Evolutionary conservation across 2,797 vertebrate species (phyloP).

Genomic region (Ctenopoma kingsleyae): DNA sequence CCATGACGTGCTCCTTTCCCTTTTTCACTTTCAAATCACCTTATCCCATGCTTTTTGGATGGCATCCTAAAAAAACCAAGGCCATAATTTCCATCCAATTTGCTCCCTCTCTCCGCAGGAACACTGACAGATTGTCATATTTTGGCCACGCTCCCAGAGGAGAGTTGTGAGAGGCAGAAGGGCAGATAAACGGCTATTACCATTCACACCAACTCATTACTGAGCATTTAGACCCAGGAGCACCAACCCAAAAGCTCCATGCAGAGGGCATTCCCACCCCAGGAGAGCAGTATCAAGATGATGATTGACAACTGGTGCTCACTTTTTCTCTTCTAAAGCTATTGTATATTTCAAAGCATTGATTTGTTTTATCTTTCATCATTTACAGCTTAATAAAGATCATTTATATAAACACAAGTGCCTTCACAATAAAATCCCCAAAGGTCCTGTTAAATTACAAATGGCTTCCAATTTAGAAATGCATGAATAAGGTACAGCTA

Average conservation of each 20-base stretch:
- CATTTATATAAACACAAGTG: conserved; percentile 13
- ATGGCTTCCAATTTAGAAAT: conserved; percentile 20
- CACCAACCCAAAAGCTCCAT: conserved; percentile 50
- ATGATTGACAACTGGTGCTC: conserved; percentile 61
- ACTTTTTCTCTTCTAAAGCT: not conserved
- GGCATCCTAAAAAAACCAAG: conserved; percentile 77
- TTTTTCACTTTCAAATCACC: conserved; percentile 81
- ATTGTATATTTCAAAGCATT: conserved; percentile 20
- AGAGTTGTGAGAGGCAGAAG: conserved; percentile 77
- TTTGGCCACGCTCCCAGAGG: conserved; percentile 82
- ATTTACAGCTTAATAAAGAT: conserved; percentile 13
- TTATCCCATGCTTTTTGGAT: conserved; percentile 75
- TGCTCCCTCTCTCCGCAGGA: conserved; percentile 74
- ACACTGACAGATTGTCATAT: conserved; percentile 84
- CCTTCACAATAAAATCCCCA: conserved; percentile 12
- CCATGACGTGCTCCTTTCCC: conserved; percentile 63
- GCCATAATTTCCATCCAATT: conserved; percentile 83
- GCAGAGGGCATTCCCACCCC: conserved; percentile 48
- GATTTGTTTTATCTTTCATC: conserved; percentile 27
- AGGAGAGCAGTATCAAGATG: conserved; percentile 21
- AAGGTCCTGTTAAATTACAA: conserved; percentile 15
- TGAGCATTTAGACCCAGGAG: conserved; percentile 77
- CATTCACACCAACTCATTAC: conserved; percentile 79
- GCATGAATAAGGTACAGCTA: conserved; percentile 7
- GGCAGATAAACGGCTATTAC: conserved; percentile 82